A percentile compares a stretch with the other conserved stretches of the same genome.
Conservation (phyloP, 2,797 vertebrate species). For the Clamator glandarius region DNA sequence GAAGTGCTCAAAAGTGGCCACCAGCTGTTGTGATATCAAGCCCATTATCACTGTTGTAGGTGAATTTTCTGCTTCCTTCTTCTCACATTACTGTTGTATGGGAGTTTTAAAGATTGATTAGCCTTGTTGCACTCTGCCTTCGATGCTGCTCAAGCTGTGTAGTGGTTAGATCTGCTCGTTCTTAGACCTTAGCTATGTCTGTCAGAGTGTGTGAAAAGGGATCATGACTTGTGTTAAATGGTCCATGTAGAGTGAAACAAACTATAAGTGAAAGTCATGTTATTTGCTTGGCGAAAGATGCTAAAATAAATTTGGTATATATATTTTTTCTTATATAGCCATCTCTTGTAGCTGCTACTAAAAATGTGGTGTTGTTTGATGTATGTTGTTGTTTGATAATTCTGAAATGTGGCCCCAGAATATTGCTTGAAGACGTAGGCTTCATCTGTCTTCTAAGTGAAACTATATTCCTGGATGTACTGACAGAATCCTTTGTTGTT, state of each 20-base stretch:
- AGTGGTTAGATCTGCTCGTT: background rate
- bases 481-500: background rate
- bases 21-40: constrained; percentile 29
- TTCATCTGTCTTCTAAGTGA: background rate
- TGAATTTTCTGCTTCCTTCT: constrained; percentile 21
- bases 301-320: background rate
- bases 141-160: background rate
- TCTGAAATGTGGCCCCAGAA: background rate
- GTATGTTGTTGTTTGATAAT: background rate
- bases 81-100: background rate
- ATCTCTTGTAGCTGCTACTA: background rate
- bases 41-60: background rate
- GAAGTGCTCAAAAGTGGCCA: constrained; percentile 4
- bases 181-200: background rate
- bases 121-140: background rate
- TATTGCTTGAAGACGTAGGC: background rate
- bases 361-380: background rate
- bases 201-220: background rate
- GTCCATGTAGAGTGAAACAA: background rate
- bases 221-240: background rate
- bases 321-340: background rate
- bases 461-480: background rate
- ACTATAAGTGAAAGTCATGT: background rate
- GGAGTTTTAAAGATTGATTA: background rate
- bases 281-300: background rate